Base-by-base conservation (phyloP, 1,140 invertebrate genomes). In the Drosophila murphyi region DNA sequence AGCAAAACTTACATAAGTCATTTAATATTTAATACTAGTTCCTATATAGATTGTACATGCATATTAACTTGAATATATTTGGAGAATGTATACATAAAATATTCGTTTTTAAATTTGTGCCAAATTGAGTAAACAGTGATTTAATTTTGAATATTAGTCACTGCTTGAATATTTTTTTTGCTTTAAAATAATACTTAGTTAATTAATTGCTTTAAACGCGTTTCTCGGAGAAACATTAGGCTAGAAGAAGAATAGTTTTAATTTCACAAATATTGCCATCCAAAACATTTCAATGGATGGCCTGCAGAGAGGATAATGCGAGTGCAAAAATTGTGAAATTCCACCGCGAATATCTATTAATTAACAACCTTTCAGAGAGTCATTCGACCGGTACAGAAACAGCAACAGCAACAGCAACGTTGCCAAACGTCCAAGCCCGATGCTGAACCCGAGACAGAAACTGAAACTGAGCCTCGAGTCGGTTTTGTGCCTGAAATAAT, bases 281-380 rank as follows among this genome's bases (percentile, higher is more conserved):
- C 35, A 31, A 47, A 4, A 7, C 41, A 55, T 52, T 39, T 62
- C 31, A 70, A 63, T 63, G 37, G 34, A 63, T 55, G 50, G 50
- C 57, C 47, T 73, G 77, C 41, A 41, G 56, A 70, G 56, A 72
- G 50, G 37, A 37, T 20, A 51, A 52, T 59, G 56, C 43, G 41
- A 69, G 62, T 78, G 60, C 45, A 54, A 64, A 74, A 71, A 76
- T 80, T 70, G 85, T 61, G 60, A 88, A 87, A 87, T 88, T 87
- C 83, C 80, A 57, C 59, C 31, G 62, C 74, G 72, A 74, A 89
- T 78, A 70, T 63, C 85, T 72, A 81, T 85, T 80, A 89, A 88
- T 88, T 88, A 88, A 88, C 77, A 72, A 78, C 67, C 77, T 78
- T 72, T 78, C 52, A 41, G 50, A 64, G 56, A 62, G 56, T 51